phyloP scores from a whole-genome alignment of 2,113 vertebrate genomes.

The Heterocephalus glaber region DNA sequence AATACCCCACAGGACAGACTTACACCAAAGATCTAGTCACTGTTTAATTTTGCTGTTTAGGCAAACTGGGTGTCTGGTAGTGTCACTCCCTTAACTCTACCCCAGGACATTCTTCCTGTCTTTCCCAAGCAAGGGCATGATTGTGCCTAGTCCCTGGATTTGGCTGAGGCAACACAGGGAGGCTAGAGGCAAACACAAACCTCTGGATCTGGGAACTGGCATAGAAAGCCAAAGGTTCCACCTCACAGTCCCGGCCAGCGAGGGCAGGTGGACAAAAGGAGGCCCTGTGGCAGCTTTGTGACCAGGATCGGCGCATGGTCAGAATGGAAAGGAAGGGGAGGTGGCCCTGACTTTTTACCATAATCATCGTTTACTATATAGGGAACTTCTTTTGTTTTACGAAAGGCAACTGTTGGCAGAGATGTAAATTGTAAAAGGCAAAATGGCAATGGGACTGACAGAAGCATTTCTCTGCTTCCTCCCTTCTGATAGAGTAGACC shows the following conservation, averaged over 20 bases:
- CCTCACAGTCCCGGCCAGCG: neutral
- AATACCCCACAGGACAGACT: neutral
- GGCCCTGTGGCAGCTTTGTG: neutral
- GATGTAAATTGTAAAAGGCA: neutral
- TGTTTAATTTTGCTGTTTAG: neutral
- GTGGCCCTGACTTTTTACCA: neutral
- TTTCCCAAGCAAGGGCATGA: neutral
- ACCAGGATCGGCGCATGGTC: neutral
- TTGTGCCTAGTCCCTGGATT: neutral
- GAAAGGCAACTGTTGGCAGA: neutral
- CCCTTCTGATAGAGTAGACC: rapidly evolving
- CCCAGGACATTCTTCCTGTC: neutral
- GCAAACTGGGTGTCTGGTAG: rapidly evolving
- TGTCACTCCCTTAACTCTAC: neutral
- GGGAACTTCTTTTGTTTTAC: neutral
- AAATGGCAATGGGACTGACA: too few species aligned
- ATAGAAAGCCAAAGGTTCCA: neutral
- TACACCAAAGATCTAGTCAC: rapidly evolving
- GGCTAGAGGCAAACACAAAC: neutral
- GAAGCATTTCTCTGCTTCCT: rapidly evolving
- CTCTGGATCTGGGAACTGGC: neutral
- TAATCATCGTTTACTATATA: neutral
- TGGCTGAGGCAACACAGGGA: neutral
- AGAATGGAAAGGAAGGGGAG: neutral
- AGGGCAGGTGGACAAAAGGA: rapidly evolving